Evolutionary conservation across 2,888 invertebrate genomes (phyloP), one percentile per base, ranked within the genome.

Genomic region (Drosophila atripex): DNA sequence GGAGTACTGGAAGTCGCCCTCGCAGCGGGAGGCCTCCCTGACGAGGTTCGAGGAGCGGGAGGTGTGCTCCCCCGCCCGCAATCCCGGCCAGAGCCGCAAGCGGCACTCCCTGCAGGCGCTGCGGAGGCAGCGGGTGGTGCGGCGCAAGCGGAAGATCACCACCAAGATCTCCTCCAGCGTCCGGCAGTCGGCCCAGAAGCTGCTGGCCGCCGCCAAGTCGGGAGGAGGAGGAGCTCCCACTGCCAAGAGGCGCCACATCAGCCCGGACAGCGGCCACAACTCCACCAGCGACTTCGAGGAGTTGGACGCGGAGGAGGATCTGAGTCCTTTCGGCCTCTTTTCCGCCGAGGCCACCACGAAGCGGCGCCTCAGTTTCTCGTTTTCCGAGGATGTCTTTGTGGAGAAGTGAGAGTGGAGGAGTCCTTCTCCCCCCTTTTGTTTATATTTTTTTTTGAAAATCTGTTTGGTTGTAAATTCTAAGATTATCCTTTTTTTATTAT

Each of bases 301-400:
- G 64, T 7, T 35, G 35, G 56, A 74, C 50, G 14, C 58, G 11
- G 76, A 68, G 54, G 59, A 74, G 64, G 56, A 73, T 51, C 38
- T 57, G 38, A 8, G 1, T 1, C 57, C 18, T 9, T 65, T 63
- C 14, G 35, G 49, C 1, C 38, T 5, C 43, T 21, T 45, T 18
- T 14, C 35, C n/a, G 21, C 56, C 49, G 78, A 84, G 54, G 82
- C 78, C 46, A 74, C 54, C 12, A 89, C 88, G 38, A 90, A 90
- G 64, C 78, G 90, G 25, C 84, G 89, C 2, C 74, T 89, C 9
- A 85, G 86, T 58, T 90, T 89, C 71, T 88, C 68, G 95, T 95
- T 93, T 93, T 96, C 87, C 95, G 80, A 80, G 47, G 87, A 74
- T 18, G 25, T 63, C 12, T 74, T 83, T 18, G 74, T 73, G 58